These are phyloP conservation scores for Cryptoprocta ferox DNA, from an alignment of 2,797 vertebrate genomes.

Conservation along the genomic window DNA sequence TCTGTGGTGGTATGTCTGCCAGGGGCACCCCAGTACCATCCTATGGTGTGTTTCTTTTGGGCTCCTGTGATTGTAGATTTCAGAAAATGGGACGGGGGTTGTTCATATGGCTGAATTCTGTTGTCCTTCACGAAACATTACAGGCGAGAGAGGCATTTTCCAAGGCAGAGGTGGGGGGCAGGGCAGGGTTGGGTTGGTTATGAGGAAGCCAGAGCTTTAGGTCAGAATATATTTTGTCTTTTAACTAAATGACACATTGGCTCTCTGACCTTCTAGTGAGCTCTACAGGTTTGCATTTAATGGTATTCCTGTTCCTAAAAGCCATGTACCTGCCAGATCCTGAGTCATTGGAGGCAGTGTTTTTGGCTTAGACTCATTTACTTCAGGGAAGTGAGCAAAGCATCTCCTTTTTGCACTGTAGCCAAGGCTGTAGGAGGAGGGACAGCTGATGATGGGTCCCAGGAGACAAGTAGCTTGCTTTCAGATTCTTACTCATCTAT, in stretches of 20 bases:
- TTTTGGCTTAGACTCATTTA: conserved; percentile 12
- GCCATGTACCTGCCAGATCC: background rate
- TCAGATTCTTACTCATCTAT: background rate
- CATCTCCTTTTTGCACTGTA: background rate
- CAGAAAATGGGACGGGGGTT: background rate
- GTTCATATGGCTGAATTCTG: background rate
- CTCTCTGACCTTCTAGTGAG: background rate
- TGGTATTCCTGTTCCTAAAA: background rate
- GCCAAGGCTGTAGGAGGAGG: background rate
- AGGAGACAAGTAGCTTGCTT: background rate
- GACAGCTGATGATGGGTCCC: background rate
- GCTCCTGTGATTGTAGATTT: background rate
- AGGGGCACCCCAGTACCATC: background rate
- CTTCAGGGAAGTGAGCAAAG: background rate
- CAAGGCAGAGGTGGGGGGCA: background rate
- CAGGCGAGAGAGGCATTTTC: background rate
- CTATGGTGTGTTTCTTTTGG: background rate
- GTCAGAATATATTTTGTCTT: background rate
- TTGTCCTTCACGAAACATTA: background rate
- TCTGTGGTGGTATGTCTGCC: background rate
- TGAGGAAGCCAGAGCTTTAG: background rate
- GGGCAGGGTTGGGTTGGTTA: background rate
- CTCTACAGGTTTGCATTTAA: background rate
- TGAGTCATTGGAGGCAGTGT: background rate
- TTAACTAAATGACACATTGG: background rate